Evolutionary conservation across 2,113 vertebrate species (phyloP).

Genomic region (Silurus meridionalis): DNA sequence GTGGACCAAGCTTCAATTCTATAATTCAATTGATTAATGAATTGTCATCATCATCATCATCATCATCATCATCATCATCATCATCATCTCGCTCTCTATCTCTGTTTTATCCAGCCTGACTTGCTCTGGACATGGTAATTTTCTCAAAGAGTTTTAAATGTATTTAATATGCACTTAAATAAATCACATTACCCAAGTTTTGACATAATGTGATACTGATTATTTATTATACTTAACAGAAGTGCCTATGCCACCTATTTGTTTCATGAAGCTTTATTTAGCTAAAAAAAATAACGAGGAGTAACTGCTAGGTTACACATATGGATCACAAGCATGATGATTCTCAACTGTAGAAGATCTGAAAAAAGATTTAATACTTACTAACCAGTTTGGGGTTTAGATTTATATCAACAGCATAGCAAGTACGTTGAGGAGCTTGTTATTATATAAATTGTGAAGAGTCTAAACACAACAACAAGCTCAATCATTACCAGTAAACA

Average conservation of each 20-base stretch:
- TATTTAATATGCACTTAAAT: background rate
- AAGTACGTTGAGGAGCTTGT: background rate
- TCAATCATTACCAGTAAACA: background rate
- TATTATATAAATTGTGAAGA: too few species aligned
- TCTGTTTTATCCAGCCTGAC: conserved; percentile 25
- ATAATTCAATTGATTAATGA: background rate
- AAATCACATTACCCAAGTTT: background rate
- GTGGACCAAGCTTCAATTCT: conserved; percentile 5
- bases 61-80: background rate
- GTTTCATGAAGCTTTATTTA: background rate
- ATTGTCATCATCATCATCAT: background rate
- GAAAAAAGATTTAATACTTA: background rate
- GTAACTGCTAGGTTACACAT: background rate
- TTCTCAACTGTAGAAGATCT: background rate
- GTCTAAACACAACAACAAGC: background rate
- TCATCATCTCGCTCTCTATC: background rate
- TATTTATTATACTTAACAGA: background rate
- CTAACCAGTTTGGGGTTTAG: background rate
- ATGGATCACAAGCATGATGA: background rate
- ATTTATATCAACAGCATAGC: background rate
- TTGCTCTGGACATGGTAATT: background rate
- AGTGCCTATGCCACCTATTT: background rate
- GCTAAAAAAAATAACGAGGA: background rate
- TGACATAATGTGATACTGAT: background rate
- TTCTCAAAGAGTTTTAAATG: too few species aligned